phyloP scores from a whole-genome alignment of 1,140 invertebrate genomes.

The Calephelis nemesis region DNA sequence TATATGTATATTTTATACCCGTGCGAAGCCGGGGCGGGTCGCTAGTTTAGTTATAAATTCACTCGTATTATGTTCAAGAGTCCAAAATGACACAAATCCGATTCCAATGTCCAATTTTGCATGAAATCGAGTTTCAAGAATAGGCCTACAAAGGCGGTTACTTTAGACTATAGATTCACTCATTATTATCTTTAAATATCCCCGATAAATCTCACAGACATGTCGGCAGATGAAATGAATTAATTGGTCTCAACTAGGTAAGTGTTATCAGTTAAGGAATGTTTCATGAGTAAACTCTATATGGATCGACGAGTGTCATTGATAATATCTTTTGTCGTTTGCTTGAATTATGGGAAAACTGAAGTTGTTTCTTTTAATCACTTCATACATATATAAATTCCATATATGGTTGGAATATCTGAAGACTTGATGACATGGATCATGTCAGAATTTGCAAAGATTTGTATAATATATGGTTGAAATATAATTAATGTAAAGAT shows the following conservation, averaged over 20 bases:
- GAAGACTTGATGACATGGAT: too few relatives aligned
- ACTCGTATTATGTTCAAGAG: too few relatives aligned
- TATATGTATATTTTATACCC: too few relatives aligned
- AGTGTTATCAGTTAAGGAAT: conserved; percentile 48
- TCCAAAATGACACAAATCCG: too few relatives aligned
- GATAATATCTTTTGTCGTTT: conserved; percentile 51
- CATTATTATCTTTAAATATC: conserved; percentile 29
- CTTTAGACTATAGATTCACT: conserved; percentile 1
- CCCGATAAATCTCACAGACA: conserved; percentile 30
- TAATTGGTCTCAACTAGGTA: conserved; percentile 49
- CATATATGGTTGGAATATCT: conserved; percentile 22
- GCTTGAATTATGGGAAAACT: conserved; percentile 49
- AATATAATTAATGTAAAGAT: too few relatives aligned
- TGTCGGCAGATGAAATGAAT: conserved; percentile 40
- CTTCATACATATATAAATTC: conserved; percentile 18
- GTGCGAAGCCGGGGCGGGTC: too few relatives aligned
- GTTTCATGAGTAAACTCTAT: conserved; percentile 58
- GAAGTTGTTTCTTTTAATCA: conserved; percentile 31
- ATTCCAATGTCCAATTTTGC: too few relatives aligned
- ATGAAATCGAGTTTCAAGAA: too few relatives aligned
- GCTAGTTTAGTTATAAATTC: too few relatives aligned
- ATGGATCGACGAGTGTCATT: conserved; percentile 52
- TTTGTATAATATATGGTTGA: too few relatives aligned
- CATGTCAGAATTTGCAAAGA: too few relatives aligned
- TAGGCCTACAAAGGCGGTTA: too few relatives aligned